Evolutionary conservation across 2,113 vertebrate species (phyloP).

Genomic region (Platysteira castanea): DNA sequence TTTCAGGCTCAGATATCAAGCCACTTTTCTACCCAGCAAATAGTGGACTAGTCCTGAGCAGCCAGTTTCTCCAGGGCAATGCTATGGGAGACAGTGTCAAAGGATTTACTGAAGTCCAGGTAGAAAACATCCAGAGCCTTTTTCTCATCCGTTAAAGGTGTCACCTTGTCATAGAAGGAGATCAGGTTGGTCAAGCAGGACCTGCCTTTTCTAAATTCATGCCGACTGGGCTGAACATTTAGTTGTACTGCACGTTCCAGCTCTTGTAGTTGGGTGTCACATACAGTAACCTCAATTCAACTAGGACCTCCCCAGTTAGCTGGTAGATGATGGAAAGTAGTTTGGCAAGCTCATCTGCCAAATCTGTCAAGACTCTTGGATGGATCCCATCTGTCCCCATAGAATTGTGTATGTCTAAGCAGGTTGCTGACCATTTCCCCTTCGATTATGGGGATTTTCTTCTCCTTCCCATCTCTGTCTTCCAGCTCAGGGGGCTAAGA

Average conservation of each 20-base stretch:
- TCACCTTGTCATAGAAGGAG: neutral
- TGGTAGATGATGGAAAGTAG: neutral
- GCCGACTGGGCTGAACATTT: neutral
- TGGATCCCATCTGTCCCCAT: neutral
- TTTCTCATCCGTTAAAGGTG: neutral
- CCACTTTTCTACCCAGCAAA: neutral
- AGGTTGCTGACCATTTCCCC: neutral
- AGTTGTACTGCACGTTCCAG: rapidly evolving
- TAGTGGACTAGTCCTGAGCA: neutral
- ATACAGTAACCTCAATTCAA: rapidly evolving
- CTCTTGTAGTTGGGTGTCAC: neutral
- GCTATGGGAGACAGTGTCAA: neutral
- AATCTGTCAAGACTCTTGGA: neutral
- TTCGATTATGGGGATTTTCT: neutral
- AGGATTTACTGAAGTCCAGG: neutral
- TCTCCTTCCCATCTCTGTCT: neutral
- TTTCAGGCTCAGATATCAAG: neutral
- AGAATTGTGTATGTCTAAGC: rapidly evolving
- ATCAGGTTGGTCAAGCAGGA: neutral
- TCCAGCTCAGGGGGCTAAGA: neutral
- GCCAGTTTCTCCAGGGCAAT: neutral
- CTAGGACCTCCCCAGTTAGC: neutral
- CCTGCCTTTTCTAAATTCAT: neutral
- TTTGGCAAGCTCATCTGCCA: neutral
- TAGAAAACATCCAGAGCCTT: neutral